phyloP scores from a whole-genome alignment of 2,113 vertebrate genomes.

The Cephalopholis sonnerati region DNA sequence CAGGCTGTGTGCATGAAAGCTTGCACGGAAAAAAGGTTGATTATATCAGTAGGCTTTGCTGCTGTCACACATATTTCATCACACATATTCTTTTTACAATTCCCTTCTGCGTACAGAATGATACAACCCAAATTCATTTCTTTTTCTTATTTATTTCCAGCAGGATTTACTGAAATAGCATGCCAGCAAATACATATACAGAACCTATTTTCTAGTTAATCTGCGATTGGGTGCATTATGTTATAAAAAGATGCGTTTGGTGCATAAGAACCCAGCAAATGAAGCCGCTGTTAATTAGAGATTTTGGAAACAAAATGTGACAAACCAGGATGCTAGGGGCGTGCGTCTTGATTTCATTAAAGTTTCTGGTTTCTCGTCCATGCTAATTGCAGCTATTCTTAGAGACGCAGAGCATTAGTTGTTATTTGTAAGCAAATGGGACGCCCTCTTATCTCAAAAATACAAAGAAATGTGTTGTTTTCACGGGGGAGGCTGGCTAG shows the following conservation, averaged over 20 bases:
- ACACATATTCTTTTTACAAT: slow-evolving; percentile 24
- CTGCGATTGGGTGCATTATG: slow-evolving; percentile 18
- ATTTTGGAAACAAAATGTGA: slow-evolving; percentile 12
- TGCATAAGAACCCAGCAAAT: not conserved
- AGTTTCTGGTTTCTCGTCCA: slow-evolving; percentile 9
- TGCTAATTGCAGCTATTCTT: slow-evolving; percentile 40
- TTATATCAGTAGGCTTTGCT: not conserved
- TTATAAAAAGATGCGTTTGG: not conserved
- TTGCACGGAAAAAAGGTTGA: not conserved
- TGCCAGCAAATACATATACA: not conserved
- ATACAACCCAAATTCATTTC: slow-evolving; percentile 32
- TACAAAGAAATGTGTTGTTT: slow-evolving; percentile 33
- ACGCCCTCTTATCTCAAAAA: slow-evolving; percentile 27
- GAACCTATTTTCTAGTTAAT: slow-evolving; percentile 35
- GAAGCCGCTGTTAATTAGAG: not conserved
- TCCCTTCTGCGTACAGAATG: slow-evolving; percentile 14
- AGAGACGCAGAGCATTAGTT: not conserved
- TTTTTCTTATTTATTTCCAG: slow-evolving; percentile 34
- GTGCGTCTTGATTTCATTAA: not conserved
- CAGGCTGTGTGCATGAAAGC: slow-evolving; percentile 1
- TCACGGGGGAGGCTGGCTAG: slow-evolving; percentile 16
- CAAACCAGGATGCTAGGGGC: not conserved
- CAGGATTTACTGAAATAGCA: slow-evolving; percentile 45
- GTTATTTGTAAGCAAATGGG: slow-evolving; percentile 34
- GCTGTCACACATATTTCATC: slow-evolving; percentile 31